Conservation (phyloP, 1,140 invertebrate species). For the Wiebesia pumilae region DNA sequence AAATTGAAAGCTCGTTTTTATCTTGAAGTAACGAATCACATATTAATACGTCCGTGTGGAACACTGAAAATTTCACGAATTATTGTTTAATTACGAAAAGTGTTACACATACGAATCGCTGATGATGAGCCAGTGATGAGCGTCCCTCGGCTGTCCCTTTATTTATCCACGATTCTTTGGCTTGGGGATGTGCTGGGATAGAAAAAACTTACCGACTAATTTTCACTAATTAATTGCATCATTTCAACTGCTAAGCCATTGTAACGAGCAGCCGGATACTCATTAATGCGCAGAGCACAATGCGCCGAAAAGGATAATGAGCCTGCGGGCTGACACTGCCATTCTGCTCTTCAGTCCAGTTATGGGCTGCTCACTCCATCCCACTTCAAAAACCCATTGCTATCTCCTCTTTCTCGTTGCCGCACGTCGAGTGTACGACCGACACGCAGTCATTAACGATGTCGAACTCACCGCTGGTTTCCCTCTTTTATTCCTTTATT, state of each 20-base stretch:
- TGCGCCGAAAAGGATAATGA: conserved; percentile 42
- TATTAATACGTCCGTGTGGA: too few relatives aligned
- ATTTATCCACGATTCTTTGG: background rate
- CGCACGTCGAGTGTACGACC: background rate
- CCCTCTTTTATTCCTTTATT: conserved; percentile 22
- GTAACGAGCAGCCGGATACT: conserved; percentile 17
- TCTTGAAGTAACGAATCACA: too few relatives aligned
- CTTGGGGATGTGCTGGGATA: background rate
- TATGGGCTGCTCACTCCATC: too few relatives aligned
- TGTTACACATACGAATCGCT: background rate
- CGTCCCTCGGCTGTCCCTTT: background rate
- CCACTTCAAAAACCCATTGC: background rate
- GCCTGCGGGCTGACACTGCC: background rate
- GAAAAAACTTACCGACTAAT: conserved; percentile 41
- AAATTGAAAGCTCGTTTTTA: background rate
- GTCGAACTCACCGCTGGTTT: conserved; percentile 22
- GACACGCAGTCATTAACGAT: conserved; percentile 48
- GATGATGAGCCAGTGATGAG: too few relatives aligned
- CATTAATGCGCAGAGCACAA: conserved; percentile 33
- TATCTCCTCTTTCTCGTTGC: background rate
- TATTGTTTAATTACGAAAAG: background rate
- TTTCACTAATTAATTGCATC: conserved; percentile 58
- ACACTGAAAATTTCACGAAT: background rate
- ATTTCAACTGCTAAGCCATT: conserved; percentile 48
- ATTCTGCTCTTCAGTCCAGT: too few relatives aligned